phyloP scores from a whole-genome alignment of 92 coral and sea anemone species.

The Micromussa lordhowensis region DNA sequence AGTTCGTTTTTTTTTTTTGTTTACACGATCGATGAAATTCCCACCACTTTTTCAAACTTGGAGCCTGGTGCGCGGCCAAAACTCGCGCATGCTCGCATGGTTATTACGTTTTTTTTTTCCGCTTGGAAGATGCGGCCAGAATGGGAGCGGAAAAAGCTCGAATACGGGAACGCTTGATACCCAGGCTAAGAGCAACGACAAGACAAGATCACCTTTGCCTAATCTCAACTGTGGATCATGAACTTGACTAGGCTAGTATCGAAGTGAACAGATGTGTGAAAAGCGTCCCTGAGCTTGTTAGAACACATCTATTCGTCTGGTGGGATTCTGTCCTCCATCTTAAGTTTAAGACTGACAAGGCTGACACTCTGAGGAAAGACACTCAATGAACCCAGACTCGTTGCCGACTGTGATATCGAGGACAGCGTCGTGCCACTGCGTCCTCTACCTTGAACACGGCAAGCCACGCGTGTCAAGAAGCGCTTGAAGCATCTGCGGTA shows the following conservation, averaged over 20 bases:
- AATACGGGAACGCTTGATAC: no score
- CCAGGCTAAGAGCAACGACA: no score
- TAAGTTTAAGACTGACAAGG: conserved; percentile 2
- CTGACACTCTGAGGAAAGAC: not conserved
- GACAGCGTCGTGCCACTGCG: not conserved
- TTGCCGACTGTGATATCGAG: not conserved
- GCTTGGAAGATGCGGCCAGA: no score
- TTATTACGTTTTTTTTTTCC: no score
- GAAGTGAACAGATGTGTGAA: not conserved
- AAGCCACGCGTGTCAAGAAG: not conserved
- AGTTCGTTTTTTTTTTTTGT: no score
- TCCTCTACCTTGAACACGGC: not conserved
- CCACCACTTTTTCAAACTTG: no score
- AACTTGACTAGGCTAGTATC: not conserved
- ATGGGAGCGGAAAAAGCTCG: no score
- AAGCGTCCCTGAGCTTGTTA: not conserved
- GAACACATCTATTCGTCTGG: not conserved
- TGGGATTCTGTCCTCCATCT: not conserved
- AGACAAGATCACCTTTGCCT: no score
- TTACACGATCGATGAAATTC: no score
- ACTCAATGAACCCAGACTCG: not conserved
- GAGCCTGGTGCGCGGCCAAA: no score
- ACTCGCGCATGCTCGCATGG: no score
- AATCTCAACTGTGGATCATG: no score
- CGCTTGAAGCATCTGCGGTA: conserved; percentile 61